Conservation (phyloP, 2,797 vertebrate genomes). For the Semotilus atromaculatus region DNA sequence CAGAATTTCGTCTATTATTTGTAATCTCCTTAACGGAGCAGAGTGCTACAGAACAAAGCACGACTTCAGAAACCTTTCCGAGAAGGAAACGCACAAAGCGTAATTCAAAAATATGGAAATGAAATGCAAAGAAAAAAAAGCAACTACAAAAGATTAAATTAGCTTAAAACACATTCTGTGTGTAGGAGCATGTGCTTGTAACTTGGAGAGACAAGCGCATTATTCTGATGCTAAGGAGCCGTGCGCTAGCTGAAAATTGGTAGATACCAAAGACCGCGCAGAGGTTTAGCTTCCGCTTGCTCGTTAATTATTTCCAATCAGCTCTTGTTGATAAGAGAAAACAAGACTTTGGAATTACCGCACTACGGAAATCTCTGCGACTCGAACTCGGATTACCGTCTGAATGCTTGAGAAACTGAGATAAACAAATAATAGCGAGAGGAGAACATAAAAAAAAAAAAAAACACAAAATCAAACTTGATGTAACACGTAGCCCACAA, state of each 20-base stretch:
- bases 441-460: conserved; percentile 29
- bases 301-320: conserved; percentile 49
- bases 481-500: conserved; percentile 57
- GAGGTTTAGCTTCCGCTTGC: conserved; percentile 29
- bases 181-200: conserved; percentile 64
- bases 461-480: conserved; percentile 44
- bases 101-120: conserved; percentile 69
- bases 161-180: conserved; percentile 65
- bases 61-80: conserved; percentile 67
- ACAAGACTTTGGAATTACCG: conserved; percentile 37
- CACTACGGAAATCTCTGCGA: conserved; percentile 10
- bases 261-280: conserved; percentile 29
- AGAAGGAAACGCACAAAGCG: conserved; percentile 52
- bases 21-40: conserved; percentile 72
- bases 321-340: conserved; percentile 46
- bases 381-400: conserved; percentile 39
- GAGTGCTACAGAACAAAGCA: conserved; percentile 65
- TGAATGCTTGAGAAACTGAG: conserved; percentile 32
- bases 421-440: conserved; percentile 47
- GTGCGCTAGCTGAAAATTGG: conserved; percentile 11
- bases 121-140: conserved; percentile 62
- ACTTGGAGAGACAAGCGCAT: conserved; percentile 52
- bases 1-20: conserved; percentile 72
- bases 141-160: conserved; percentile 71
- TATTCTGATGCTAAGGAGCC: conserved; percentile 44